Evolutionary conservation across 2,113 vertebrate genomes (phyloP), one percentile per base, ranked within the genome.

Genomic region (Apistogramma diplotaenia): DNA sequence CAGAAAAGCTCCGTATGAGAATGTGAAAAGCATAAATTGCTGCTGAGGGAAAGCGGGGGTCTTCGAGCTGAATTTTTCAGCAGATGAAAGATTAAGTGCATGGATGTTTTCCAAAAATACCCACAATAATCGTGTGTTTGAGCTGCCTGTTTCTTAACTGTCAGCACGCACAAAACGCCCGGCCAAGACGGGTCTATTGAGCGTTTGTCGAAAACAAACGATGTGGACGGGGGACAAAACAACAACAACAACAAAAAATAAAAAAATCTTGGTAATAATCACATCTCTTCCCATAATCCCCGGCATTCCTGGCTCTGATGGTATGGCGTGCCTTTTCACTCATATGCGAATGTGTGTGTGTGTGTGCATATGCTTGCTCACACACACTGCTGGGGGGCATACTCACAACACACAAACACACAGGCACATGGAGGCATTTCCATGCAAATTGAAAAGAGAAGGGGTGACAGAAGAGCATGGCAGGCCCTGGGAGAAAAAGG

Each of bases 401-500:
- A 46, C 89, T 89, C 82, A 79, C 79, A 6, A 89, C 88, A 89
- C 89, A 92, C 88, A 90, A 74, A 87, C 89, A 88, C 89, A 85
- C 83, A 90, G 65, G 65, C 88, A 85, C 89, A 91, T 55, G 62
- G 82, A 93, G 90, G 85, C 93, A 93, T 92, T 93, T 95, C 94
- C 93, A 94, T 95, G 94, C 90, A 94, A 94, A 95, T 94, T 94
- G 93, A 95, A 95, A 93, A 94, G 90, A 93, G 90, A 92, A 91
- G 89, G 91, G 91, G 91, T 88, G 94, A 91, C 87, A 91, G 90
- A 90, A 81, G 87, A 93, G 92, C 87, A 92, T 78, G 90, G 85
- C 91, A 88, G 89, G 87, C 91, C 91, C 93, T 85, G 87, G 89
- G 91, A 93, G 91, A 86, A 91, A 91, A 84, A 90, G 86, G 85